Percentiles rank a stretch among this genome's conserved stretches.
Evolutionary conservation across 2,113 vertebrate species (phyloP).

Genomic region (Bufo gargarizans): DNA sequence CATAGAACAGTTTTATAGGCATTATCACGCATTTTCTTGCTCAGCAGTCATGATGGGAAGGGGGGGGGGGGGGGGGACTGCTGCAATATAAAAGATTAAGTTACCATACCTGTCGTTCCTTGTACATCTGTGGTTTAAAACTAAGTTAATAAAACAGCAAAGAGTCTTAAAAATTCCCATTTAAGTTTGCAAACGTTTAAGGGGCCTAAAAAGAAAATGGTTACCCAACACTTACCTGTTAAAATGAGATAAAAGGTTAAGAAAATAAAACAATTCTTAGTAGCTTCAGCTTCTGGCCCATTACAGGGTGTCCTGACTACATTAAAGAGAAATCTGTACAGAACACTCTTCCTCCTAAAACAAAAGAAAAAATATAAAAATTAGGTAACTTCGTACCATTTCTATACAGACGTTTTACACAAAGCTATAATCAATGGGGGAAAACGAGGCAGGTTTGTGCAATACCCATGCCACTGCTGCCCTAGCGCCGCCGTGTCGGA

Average conservation of each 20-base stretch:
- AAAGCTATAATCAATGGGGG: background rate
- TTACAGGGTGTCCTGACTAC: slow-evolving; percentile 85
- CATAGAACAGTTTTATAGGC: background rate
- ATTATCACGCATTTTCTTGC: background rate
- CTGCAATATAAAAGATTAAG: background rate
- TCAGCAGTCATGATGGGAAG: background rate
- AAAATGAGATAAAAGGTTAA: slow-evolving; percentile 82
- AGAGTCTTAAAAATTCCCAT: background rate
- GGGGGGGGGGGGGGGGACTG: background rate
- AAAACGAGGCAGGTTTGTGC: no score
- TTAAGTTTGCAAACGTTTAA: background rate
- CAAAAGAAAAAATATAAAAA: background rate
- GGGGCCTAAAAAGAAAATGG: background rate
- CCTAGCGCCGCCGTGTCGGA: no score
- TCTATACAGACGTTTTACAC: background rate
- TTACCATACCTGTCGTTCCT: background rate
- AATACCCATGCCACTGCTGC: no score
- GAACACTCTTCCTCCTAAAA: slow-evolving; percentile 69
- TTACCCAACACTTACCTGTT: slow-evolving; percentile 77
- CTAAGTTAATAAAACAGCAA: background rate
- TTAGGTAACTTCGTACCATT: background rate
- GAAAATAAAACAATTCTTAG: slow-evolving; percentile 77
- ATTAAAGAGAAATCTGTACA: slow-evolving; percentile 65
- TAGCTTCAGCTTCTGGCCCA: slow-evolving; percentile 89
- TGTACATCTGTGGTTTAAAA: background rate